phyloP scores from a whole-genome alignment of 2,113 vertebrate species.

The Psettodes erumei region DNA sequence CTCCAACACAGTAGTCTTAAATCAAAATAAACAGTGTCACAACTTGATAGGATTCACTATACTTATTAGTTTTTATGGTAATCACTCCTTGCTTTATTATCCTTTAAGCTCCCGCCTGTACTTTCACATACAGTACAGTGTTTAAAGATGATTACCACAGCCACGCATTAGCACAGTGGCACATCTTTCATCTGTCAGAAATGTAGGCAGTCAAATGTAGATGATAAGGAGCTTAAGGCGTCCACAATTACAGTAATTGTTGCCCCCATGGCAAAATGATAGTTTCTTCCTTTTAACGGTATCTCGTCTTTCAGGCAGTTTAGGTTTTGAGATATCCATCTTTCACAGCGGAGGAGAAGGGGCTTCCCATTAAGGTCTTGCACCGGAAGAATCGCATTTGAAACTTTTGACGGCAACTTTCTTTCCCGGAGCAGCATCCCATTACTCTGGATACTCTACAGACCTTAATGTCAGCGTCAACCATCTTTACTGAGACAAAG shows the following conservation, averaged over 20 bases:
- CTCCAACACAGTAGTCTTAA: constrained; percentile 17
- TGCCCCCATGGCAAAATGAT: background rate
- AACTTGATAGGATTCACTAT: background rate
- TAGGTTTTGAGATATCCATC: background rate
- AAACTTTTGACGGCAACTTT: no score
- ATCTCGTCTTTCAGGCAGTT: background rate
- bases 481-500: background rate
- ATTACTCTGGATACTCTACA: background rate
- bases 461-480: no score
- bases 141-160: constrained; percentile 13
- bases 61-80: constrained; percentile 13
- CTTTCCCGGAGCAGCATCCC: no score
- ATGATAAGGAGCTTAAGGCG: constrained; percentile 12
- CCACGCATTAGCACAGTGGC: constrained; percentile 1
- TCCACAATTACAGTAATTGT: background rate
- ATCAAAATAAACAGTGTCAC: constrained; percentile 4
- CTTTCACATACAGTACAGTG: background rate
- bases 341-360: no score
- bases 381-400: no score
- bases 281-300: no score
- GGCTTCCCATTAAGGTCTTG: no score
- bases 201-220: constrained; percentile 16
- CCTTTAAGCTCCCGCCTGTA: constrained; percentile 24
- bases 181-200: constrained; percentile 25
- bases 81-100: constrained; percentile 6